Percentiles rank a stretch among this genome's conserved stretches.
phyloP scores from a whole-genome alignment of 1,140 invertebrate species.

The Musca domestica region DNA sequence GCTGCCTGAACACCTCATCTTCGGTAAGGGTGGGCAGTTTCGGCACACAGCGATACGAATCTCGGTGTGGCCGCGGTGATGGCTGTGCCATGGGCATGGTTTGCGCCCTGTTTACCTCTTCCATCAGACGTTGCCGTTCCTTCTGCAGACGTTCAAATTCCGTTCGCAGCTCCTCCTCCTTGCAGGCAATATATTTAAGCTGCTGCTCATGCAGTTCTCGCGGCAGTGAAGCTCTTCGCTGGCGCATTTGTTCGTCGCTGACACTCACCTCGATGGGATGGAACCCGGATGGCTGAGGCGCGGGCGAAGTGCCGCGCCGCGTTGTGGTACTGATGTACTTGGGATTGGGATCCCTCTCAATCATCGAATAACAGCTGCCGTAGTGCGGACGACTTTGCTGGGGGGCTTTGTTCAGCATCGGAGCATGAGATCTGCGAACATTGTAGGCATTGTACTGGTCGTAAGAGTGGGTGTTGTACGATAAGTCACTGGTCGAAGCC shows the following conservation, averaged over 20 bases:
- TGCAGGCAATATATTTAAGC: slow-evolving; percentile 66
- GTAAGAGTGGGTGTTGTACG: slow-evolving; percentile 18
- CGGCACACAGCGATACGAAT: slow-evolving; percentile 36
- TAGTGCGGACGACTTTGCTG: slow-evolving; percentile 40
- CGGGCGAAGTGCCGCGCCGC: slow-evolving; percentile 56
- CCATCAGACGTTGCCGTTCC: slow-evolving; percentile 55
- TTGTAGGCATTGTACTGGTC: slow-evolving; percentile 44
- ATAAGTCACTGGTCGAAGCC: slow-evolving; percentile 47
- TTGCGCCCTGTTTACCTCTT: slow-evolving; percentile 50
- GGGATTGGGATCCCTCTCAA: slow-evolving; percentile 55
- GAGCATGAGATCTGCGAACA: slow-evolving; percentile 37
- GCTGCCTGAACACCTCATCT: slow-evolving; percentile 68
- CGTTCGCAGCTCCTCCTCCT: slow-evolving; percentile 64
- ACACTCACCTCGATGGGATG: slow-evolving; percentile 50
- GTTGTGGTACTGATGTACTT: slow-evolving; percentile 54
- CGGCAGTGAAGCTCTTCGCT: slow-evolving; percentile 61
- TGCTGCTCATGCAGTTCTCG: slow-evolving; percentile 68
- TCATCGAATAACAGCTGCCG: slow-evolving; percentile 53
- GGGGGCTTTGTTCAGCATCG: slow-evolving; percentile 39
- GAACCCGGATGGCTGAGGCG: slow-evolving; percentile 46
- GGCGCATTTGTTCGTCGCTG: slow-evolving; percentile 31
- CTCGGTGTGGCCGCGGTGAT: slow-evolving; percentile 29
- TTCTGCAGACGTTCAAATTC: slow-evolving; percentile 62
- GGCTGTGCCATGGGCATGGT: slow-evolving; percentile 28
- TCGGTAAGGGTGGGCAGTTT: slow-evolving; percentile 55